Conservation (phyloP, 2,797 vertebrate species). For the Rallus crepitans region DNA sequence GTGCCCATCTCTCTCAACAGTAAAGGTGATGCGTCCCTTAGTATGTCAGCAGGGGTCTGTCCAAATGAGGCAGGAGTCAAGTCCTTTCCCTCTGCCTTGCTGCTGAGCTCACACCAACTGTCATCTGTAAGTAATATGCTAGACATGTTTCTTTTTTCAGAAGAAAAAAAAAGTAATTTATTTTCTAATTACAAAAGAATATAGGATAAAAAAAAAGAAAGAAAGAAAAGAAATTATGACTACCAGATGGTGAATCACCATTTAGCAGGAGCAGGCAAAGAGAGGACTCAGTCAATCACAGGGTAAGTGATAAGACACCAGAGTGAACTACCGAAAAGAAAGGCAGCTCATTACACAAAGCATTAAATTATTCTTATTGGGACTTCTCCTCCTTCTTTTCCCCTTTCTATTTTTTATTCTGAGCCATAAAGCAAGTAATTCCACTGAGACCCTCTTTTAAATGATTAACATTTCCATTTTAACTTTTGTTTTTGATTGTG, state of each 20-base stretch:
- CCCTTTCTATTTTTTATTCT: constrained; percentile 69
- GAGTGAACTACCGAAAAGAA: constrained; percentile 67
- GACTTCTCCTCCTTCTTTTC: constrained; percentile 56
- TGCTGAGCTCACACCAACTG: constrained; percentile 2
- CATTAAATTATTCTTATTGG: constrained; percentile 73
- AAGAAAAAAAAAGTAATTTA: constrained; percentile 78
- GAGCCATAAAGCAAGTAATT: constrained; percentile 63
- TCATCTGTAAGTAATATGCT: constrained; percentile 69
- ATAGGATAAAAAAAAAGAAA: constrained; percentile 25
- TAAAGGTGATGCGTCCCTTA: neutral
- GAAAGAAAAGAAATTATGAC: constrained; percentile 72
- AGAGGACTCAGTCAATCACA: constrained; percentile 70
- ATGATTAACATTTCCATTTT: constrained; percentile 74
- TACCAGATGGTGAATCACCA: constrained; percentile 76
- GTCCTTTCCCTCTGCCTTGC: neutral
- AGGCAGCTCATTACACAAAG: constrained; percentile 70
- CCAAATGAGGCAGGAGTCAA: constrained; percentile 9
- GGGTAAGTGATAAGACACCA: constrained; percentile 70
- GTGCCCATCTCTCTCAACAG: neutral
- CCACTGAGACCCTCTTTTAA: constrained; percentile 61
- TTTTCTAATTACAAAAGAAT: constrained; percentile 83
- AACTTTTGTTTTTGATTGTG: constrained; percentile 73
- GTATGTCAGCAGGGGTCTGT: neutral
- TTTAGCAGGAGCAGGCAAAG: constrained; percentile 72
- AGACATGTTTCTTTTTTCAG: constrained; percentile 63